Evolutionary conservation across 2,888 invertebrate species (phyloP).

Genomic region (Aleiodes alternator): DNA sequence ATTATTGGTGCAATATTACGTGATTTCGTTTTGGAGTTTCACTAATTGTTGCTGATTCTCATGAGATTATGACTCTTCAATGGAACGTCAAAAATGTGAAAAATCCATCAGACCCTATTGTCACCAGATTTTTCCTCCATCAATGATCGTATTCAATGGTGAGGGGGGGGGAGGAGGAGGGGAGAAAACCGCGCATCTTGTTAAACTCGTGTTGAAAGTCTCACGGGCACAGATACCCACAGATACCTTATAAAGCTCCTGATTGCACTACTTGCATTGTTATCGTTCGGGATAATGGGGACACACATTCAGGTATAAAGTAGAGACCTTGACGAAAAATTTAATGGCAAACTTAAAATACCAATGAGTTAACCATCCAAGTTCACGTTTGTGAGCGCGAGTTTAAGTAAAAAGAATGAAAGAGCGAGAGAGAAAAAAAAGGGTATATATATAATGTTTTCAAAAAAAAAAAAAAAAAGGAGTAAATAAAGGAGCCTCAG

Average conservation of each 20-base stretch:
- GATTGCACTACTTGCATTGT: slow-evolving; percentile 38
- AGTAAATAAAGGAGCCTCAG: slow-evolving; percentile 3
- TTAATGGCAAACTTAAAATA: slow-evolving; percentile 28
- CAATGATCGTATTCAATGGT: slow-evolving; percentile 4
- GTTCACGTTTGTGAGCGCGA: slow-evolving; percentile 37
- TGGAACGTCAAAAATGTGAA: too few species aligned
- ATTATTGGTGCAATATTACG: too few species aligned
- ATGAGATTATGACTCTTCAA: too few species aligned
- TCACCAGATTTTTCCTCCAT: neutral
- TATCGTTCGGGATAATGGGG: slow-evolving; percentile 26
- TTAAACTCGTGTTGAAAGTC: slow-evolving; percentile 23
- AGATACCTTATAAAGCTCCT: slow-evolving; percentile 29
- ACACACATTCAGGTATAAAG: slow-evolving; percentile 25
- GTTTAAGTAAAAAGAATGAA: slow-evolving; percentile 5
- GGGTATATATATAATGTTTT: slow-evolving; percentile 7
- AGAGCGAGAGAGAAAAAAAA: neutral
- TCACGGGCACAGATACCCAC: neutral
- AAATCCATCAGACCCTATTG: too few species aligned
- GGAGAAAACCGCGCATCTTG: neutral
- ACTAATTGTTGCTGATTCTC: too few species aligned
- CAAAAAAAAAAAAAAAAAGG: neutral
- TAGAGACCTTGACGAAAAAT: slow-evolving; percentile 26
- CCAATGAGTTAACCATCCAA: slow-evolving; percentile 45
- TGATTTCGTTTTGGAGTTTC: too few species aligned
- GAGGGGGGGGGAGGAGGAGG: too few species aligned